These are phyloP conservation scores for Leiothrix lutea DNA, from an alignment of 2,113 vertebrate species.

Conservation along the genomic window DNA sequence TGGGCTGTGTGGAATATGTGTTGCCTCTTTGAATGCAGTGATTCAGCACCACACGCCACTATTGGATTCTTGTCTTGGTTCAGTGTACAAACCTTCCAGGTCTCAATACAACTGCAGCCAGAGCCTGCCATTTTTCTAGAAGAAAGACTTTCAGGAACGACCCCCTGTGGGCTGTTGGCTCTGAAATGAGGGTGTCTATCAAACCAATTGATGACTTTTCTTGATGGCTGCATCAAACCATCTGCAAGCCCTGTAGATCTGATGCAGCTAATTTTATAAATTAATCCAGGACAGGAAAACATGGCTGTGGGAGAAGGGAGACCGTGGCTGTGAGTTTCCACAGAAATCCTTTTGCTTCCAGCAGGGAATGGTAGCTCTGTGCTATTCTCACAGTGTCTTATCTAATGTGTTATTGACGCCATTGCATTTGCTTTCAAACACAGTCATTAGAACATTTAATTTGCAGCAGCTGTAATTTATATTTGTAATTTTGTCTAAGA, in stretches of 20 bases:
- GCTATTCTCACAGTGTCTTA: not conserved
- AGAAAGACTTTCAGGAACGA: not conserved
- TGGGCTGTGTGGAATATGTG: not conserved
- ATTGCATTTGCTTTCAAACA: slow-evolving; percentile 54
- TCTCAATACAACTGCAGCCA: not conserved
- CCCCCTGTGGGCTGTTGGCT: not conserved
- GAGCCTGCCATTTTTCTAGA: not conserved
- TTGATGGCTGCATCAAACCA: not conserved
- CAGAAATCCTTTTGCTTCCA: not conserved
- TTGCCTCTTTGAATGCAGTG: not conserved
- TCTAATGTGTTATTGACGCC: not conserved
- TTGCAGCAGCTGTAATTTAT: slow-evolving; percentile 68
- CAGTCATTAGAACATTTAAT: slow-evolving; percentile 68
- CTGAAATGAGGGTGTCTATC: not conserved
- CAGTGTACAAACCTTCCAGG: not conserved
- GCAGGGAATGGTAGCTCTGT: not conserved
- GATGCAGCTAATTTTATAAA: not conserved
- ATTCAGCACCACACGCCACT: not conserved
- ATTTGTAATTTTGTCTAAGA: slow-evolving; percentile 65
- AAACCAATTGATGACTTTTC: not conserved
- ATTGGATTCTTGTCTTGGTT: not conserved
- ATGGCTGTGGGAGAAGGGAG: not conserved
- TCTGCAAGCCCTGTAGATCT: not conserved
- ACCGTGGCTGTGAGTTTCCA: not conserved
- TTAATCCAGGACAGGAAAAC: not conserved